Base-by-base conservation (phyloP, 1,140 invertebrate species). In the Trichonephila clavipes region DNA sequence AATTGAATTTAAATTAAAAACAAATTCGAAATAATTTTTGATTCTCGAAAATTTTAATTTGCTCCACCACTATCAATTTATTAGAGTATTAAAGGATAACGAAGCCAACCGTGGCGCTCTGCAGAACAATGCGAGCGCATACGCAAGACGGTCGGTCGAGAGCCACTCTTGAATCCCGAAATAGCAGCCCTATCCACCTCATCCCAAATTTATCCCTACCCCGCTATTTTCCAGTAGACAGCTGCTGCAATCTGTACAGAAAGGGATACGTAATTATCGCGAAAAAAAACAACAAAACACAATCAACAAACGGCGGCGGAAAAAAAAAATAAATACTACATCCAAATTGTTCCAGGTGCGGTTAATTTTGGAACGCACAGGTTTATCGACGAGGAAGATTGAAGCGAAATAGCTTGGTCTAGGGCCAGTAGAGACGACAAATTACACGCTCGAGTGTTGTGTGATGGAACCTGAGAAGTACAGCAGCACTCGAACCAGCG, bases 251-350 rank as follows among this genome's bases (percentile, higher is more conserved):
- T 90, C 89, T 90, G 89, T 90, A 90, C 59, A 61, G 89, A 90
- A 90, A 90, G 89, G 89, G 89, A 90, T 90, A 82, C 69, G 89
- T 90, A 90, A 90, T 90, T 90, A 90, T 90, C 89, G 89, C 51
- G 58, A 19, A 28, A 59, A 72, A 90, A 90, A 77, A 77, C n/a
- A 90, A 66, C 66, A 72, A 81, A 82, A 59, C 77, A 82, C 69
- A 61, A 59, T 21, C 58, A n/a, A 69, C 34, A 69, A 82, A 69
- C 40, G 34, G 58, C 44, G 44, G 24, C 66, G 34, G 69, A 77
- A 40, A 83, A 90, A 28, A 81, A 34, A 90, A 90, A 72, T 81
- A 72, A 61, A 90, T 81, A 90, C 40, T 28, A 66, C 66, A n/a
- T 58, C 88, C 34, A 90, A 82, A 90, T 82, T 81, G 89, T 90